Base-by-base conservation (phyloP, 2,113 vertebrate species). In the Galemys pyrenaicus region DNA sequence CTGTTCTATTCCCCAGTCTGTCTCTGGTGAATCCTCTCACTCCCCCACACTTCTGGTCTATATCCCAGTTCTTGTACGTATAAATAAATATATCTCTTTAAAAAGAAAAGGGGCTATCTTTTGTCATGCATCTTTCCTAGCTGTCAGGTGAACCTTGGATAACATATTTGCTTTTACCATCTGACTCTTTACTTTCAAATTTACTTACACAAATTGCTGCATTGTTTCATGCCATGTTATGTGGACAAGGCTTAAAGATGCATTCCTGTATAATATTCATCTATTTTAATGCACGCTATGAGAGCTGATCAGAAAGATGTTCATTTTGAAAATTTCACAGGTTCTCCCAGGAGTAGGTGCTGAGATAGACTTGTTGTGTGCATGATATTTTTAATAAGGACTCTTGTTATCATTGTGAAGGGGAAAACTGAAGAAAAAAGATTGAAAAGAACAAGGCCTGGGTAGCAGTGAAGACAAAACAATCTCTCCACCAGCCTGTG, bases 221-320 rank as follows among this genome's bases (percentile, higher is more conserved):
- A 46, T 9, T 68, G n/a, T 75, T 74, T 11, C 4, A 1, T 35
- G 41, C 12, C 44, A 30, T 41, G 17, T 9, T 70, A 7, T 30
- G 37, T 30, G 26, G 39, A 89, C 85, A 12, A 74, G 22, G 64
- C 86, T 89, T 88, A 84, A 92, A 30, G 8, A 68, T 9, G 32
- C 3, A 39, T 60, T 67, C 19, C n/a, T 51, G 49, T 73, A 91
- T 73, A 84, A 44, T 84, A 28, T 62, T 39, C n/a, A 17, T 19
- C 19, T 68, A 41, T 89, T 60, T 74, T 68, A 11, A 68, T 39
- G 41, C 8, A 62, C 19, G 15, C 41, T 75, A 17, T 64, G 16
- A 49, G 64, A 44, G 2, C 24, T 74, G 65, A 74, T 44, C 28
- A 78, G 73, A 11, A 83, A 37, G 13, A 22, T 67, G 35, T 49